A percentile compares a stretch with the other conserved stretches of the same genome.
Evolutionary conservation across 2,797 vertebrate genomes (phyloP).

Genomic region (Channa striata): DNA sequence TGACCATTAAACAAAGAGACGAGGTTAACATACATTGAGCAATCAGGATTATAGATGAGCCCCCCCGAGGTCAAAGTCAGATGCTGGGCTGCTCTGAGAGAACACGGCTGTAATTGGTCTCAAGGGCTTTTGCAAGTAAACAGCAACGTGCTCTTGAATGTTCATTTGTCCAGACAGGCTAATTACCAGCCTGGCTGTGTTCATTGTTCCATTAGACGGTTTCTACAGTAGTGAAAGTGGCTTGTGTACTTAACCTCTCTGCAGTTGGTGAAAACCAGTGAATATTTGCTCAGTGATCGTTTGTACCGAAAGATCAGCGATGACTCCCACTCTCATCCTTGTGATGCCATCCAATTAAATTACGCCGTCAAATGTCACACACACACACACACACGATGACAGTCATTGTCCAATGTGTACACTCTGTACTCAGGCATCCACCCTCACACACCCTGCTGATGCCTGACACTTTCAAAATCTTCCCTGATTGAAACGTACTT

Average conservation of each 20-base stretch:
- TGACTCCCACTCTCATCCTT: slow-evolving; percentile 5
- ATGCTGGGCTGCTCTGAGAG: slow-evolving; percentile 58
- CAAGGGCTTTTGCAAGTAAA: slow-evolving; percentile 71
- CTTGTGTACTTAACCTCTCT: slow-evolving; percentile 23
- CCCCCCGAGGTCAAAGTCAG: slow-evolving; percentile 66
- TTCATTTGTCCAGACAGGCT: slow-evolving; percentile 55
- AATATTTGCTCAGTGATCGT: slow-evolving; percentile 22
- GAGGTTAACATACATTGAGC: slow-evolving; percentile 66
- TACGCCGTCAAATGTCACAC: neutral
- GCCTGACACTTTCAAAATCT: slow-evolving; percentile 20
- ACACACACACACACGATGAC: neutral
- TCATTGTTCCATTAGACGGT: slow-evolving; percentile 25
- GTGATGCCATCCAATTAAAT: slow-evolving; percentile 2
- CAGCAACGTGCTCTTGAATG: slow-evolving; percentile 62
- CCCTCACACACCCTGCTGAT: neutral
- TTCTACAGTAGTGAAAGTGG: slow-evolving; percentile 9
- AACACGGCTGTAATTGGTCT: slow-evolving; percentile 79
- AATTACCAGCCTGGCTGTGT: slow-evolving; percentile 48
- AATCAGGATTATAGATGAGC: slow-evolving; percentile 58
- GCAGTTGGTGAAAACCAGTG: neutral
- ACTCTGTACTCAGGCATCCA: neutral
- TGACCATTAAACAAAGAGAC: slow-evolving; percentile 44
- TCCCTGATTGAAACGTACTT: slow-evolving; percentile 31
- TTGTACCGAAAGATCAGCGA: slow-evolving; percentile 2
- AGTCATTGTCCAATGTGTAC: neutral